These are phyloP conservation scores for Agrilus mali DNA, from an alignment of 2,888 invertebrate genomes.

Conservation along the genomic window DNA sequence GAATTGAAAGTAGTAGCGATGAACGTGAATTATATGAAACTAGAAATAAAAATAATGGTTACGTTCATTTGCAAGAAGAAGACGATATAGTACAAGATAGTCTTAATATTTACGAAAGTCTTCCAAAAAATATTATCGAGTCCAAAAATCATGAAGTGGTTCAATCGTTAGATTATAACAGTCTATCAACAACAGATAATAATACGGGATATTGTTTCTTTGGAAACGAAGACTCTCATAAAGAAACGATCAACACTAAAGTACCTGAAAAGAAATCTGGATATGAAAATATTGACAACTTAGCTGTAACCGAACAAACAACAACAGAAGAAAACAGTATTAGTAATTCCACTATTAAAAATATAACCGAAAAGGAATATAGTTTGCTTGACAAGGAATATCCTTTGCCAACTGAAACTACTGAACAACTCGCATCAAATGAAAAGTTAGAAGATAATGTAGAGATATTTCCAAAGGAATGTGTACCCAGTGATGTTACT, in stretches of 20 bases:
- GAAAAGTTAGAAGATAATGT: background rate
- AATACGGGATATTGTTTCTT: conserved; percentile 29
- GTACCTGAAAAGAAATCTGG: conserved; percentile 23
- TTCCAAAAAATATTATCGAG: conserved; percentile 16
- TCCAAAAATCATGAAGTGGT: conserved; percentile 31
- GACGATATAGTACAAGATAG: conserved; percentile 31
- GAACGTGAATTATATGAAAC: conserved; percentile 35
- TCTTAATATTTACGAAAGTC: conserved; percentile 24
- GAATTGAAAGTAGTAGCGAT: conserved; percentile 66
- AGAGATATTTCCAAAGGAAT: conserved; percentile 5
- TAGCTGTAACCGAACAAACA: conserved; percentile 41
- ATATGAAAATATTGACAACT: conserved; percentile 43
- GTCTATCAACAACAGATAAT: conserved; percentile 16
- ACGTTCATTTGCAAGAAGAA: conserved; percentile 51
- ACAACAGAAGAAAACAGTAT: conserved; percentile 48
- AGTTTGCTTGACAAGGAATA: no score
- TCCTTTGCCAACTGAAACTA: background rate
- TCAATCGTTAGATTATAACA: conserved; percentile 30
- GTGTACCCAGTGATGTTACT: background rate
- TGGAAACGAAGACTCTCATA: conserved; percentile 20
- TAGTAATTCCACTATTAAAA: conserved; percentile 34
- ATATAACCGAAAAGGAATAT: conserved; percentile 23
- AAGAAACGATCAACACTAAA: conserved; percentile 23
- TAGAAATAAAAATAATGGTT: conserved; percentile 47
- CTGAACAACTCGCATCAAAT: background rate